A percentile compares a stretch with the other conserved stretches of the same genome.
phyloP scores from a whole-genome alignment of 1,140 invertebrate species.

The Spodoptera litura region DNA sequence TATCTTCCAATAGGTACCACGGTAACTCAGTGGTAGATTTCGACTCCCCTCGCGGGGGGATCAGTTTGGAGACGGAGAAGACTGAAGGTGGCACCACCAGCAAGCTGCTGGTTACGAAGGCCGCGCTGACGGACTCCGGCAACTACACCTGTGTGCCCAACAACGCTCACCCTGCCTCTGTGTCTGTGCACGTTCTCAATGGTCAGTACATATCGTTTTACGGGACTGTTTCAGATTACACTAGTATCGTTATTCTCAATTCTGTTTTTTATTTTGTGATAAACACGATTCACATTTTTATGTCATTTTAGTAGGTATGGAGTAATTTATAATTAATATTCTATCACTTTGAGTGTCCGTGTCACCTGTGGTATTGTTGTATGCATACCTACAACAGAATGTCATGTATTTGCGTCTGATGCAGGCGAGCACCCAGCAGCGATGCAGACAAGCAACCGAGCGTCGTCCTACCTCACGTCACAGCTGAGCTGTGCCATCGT shows the following conservation, averaged over 20 bases:
- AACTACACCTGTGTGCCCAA: constrained; percentile 95
- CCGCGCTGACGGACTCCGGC: constrained; percentile 93
- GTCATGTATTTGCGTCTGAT: constrained; percentile 17
- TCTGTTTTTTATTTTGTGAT: too few species aligned
- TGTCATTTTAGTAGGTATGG: too few species aligned
- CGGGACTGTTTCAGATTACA: too few species aligned
- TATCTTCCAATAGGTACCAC: constrained; percentile 88
- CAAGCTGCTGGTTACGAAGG: constrained; percentile 95
- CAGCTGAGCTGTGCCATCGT: constrained; percentile 77
- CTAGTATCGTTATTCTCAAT: too few species aligned
- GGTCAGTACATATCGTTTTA: constrained; percentile 76
- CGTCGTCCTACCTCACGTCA: constrained; percentile 78
- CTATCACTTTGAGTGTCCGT: too few species aligned
- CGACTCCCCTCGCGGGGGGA: constrained; percentile 94
- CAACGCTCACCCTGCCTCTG: constrained; percentile 94
- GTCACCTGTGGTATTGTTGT: too few species aligned
- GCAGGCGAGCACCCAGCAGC: constrained; percentile 92
- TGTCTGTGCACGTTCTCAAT: constrained; percentile 95
- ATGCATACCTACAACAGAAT: not conserved
- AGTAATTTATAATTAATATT: too few species aligned
- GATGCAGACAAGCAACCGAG: constrained; percentile 90
- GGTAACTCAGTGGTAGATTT: constrained; percentile 93
- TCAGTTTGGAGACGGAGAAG: constrained; percentile 96
- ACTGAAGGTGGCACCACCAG: constrained; percentile 95
- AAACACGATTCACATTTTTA: too few species aligned